Evolutionary conservation across 2,888 invertebrate genomes (phyloP).

Genomic region (Andrena flavipes): DNA sequence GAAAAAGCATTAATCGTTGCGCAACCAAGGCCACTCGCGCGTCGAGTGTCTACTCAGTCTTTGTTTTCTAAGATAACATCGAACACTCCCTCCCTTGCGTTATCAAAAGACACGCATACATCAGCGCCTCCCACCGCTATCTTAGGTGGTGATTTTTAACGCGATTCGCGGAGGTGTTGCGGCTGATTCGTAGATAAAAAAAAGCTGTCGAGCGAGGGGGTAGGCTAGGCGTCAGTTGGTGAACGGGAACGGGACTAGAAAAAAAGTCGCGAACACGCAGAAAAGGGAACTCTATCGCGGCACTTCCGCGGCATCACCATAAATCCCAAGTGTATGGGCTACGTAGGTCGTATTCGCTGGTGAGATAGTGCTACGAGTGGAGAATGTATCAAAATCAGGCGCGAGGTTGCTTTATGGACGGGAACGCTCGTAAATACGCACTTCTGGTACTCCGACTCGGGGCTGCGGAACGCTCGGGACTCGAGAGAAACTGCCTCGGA

Average conservation of each 20-base stretch:
- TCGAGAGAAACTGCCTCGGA: conserved; percentile 77
- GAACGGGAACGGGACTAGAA: not conserved
- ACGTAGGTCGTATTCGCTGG: conserved; percentile 85
- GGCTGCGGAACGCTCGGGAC: conserved; percentile 75
- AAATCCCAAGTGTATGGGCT: conserved; percentile 82
- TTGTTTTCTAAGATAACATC: not conserved
- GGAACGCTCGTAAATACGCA: conserved; percentile 85
- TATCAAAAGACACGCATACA: not conserved
- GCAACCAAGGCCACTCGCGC: not conserved
- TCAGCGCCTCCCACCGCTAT: not conserved
- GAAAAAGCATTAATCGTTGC: conserved; percentile 1
- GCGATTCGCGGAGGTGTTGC: not conserved
- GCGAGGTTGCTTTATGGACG: conserved; percentile 85
- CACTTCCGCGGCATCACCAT: conserved; percentile 80
- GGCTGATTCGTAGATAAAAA: not conserved
- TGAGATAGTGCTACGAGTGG: conserved; percentile 84
- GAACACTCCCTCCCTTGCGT: not conserved
- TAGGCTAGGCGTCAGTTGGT: not conserved
- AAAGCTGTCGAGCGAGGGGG: too few species aligned
- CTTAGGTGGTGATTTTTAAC: not conserved
- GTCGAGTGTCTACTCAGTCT: not conserved
- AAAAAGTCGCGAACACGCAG: conserved; percentile 52
- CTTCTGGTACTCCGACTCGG: conserved; percentile 82
- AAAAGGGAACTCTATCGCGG: conserved; percentile 74
- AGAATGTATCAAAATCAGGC: conserved; percentile 85